Base-by-base conservation (phyloP, 2,113 vertebrate genomes). In the Rallus limicola region DNA sequence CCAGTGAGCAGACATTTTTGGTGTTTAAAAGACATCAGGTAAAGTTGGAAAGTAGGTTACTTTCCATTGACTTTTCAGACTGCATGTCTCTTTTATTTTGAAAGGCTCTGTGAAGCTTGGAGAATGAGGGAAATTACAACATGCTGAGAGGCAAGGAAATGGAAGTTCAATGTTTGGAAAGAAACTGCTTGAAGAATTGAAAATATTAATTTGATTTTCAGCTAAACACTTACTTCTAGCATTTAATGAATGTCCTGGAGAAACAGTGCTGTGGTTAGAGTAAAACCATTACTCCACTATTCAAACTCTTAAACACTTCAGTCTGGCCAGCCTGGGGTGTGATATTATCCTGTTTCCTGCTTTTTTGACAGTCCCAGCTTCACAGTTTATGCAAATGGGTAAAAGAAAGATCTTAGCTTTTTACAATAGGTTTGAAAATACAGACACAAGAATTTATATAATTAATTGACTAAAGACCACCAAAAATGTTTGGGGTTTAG, bases 391-490 rank as follows among this genome's bases (percentile, higher is more conserved):
- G 2, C 23, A 13, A 77, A 36, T 34, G 68, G 4, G 33, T 59
- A 42, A 38, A 48, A 87, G 38, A 62, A 82, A 92, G 11, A n/a
- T 33, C 16, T 16, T 15, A 58, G 7, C 2, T n/a, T 80, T 86
- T 40, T 80, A 11, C 31, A 80, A 21, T 2, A 62, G 18, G 2
- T n/a, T 79, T 83, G 31, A 80, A 92, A 88, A 68, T 44, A 25
- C 0, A 1, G 74, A 3, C 4, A 5, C 13, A 10, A 19, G 3
- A 74, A 25, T 15, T 46, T 1, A 17, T 34, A 48, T 11, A 20
- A 56, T 48, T 56, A 56, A 56, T 16, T 76, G 5, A 29, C 13
- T 52, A 44, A 70, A 58, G 15, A n/a, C 50, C 16, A 70, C 21
- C 17, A 68, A 64, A 72, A 72, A 68, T 58, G 0, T 13, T 42